Base-by-base conservation (phyloP, 2,113 vertebrate genomes). In the Platichthys flesus region DNA sequence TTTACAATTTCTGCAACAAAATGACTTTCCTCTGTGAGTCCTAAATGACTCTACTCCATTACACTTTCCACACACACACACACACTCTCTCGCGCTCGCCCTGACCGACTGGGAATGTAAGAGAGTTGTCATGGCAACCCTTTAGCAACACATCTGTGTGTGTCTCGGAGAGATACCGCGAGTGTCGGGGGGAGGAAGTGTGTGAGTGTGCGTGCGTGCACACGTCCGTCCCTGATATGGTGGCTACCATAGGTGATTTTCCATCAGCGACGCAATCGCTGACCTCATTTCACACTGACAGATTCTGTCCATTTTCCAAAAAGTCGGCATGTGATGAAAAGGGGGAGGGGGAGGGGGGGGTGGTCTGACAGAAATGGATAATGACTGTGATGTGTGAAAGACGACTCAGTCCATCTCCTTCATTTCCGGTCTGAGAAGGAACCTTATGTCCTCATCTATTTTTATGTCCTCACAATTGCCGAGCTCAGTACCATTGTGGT, bases 51-150 rank as follows among this genome's bases (percentile, higher is more conserved):
- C 77, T 12, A 47, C 81, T 86, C 59, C 14, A 82, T 90, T 84
- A 71, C 81, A 40, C 76, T 77, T 59, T 74, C 23, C 64, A 57
- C 62, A 74, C 76, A 67, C 65, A 63, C 47, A 60, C 69, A 75
- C 65, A 59, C 74, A 26, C 10, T 24, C 24, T 58, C 76, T 26
- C 65, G 28, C 61, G 55, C 65, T 76, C 52, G 4, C 63, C 20
- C 81, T 82, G 78, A 89, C 81, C 31, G 52, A 78, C 73, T 86
- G 69, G 70, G 80, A 83, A 83, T 83, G 37, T 66, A 88, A 83
- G 65, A 65, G 74, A 61, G 84, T 93, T 88, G 88, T 88, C 91
- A 94, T 93, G 87, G 91, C 88, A 94, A 94, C 91, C 63, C 35
- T 87, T 91, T 80, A 88, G 90, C 89, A 91, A 93, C 90, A 87